Percentiles rank a stretch among this genome's conserved stretches.
These are phyloP conservation scores for Aldabrachelys gigantea DNA, from an alignment of 2,113 vertebrate genomes.

Conservation along the genomic window DNA sequence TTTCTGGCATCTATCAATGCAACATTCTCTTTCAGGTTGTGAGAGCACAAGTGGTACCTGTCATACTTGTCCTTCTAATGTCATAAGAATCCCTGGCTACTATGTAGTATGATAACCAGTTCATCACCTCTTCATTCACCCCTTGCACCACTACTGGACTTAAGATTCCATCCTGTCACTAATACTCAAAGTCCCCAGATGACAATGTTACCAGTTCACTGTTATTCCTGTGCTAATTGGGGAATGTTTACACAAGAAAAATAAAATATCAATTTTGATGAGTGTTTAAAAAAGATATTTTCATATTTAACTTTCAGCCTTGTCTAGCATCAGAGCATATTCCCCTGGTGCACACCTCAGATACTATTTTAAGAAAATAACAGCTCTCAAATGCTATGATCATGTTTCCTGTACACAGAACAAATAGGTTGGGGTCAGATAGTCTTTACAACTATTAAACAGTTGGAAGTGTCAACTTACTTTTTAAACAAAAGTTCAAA, in stretches of 20 bases:
- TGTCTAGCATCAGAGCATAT: background rate
- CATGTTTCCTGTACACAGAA: background rate
- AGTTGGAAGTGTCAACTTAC: conserved; percentile 5
- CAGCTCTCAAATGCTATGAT: background rate
- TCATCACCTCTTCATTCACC: background rate
- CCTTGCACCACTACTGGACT: background rate
- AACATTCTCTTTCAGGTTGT: background rate
- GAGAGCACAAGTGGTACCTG: background rate
- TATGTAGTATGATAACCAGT: background rate
- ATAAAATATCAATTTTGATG: background rate
- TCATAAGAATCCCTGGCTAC: background rate
- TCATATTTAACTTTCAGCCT: background rate
- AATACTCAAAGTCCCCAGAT: background rate
- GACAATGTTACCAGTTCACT: background rate
- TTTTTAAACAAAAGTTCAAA: conserved; percentile 9
- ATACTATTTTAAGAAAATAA: background rate
- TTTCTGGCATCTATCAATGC: background rate
- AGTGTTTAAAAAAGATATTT: background rate
- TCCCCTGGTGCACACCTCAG: background rate
- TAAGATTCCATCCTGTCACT: background rate
- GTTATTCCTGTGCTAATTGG: background rate
- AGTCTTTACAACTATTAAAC: background rate
- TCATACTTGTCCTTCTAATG: background rate
- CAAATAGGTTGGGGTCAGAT: background rate
- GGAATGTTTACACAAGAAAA: background rate